Evolutionary conservation across 2,113 vertebrate species (phyloP).

Genomic region (Brachyistius frenatus): DNA sequence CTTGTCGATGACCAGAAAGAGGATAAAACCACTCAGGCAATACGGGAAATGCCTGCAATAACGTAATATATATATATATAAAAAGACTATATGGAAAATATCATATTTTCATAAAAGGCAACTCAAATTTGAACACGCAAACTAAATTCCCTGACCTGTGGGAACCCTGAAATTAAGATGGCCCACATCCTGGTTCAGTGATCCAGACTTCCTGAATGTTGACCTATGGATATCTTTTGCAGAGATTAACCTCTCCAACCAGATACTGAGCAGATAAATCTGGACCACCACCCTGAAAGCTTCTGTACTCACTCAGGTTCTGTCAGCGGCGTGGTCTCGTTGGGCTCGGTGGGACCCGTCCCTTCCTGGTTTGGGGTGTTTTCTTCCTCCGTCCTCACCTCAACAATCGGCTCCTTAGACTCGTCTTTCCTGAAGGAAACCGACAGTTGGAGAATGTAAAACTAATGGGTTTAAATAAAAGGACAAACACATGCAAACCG

Average conservation of each 20-base stretch:
- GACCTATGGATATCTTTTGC: no score
- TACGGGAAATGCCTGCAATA: no score
- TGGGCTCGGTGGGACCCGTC: constrained; percentile 92
- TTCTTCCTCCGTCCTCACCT: constrained; percentile 96
- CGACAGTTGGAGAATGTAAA: not conserved
- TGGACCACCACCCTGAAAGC: no score
- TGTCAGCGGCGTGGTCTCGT: constrained; percentile 96
- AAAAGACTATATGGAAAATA: no score
- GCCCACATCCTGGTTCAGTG: not conserved
- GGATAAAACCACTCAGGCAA: no score
- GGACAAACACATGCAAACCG: not conserved
- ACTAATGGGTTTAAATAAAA: not conserved
- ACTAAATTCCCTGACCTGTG: not conserved
- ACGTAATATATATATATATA: no score
- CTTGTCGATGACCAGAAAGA: no score
- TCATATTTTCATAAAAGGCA: no score
- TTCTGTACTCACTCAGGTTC: constrained; percentile 91
- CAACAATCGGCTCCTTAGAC: constrained; percentile 98
- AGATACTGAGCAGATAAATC: not conserved
- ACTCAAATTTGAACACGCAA: no score
- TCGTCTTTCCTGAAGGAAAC: constrained; percentile 92
- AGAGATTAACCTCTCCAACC: not conserved
- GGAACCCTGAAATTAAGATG: not conserved
- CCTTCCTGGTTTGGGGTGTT: constrained; percentile 92
- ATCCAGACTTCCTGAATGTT: not conserved